These are phyloP conservation scores for Mastomys natalensis DNA, from an alignment of 2,113 vertebrate species.

Conservation along the genomic window DNA sequence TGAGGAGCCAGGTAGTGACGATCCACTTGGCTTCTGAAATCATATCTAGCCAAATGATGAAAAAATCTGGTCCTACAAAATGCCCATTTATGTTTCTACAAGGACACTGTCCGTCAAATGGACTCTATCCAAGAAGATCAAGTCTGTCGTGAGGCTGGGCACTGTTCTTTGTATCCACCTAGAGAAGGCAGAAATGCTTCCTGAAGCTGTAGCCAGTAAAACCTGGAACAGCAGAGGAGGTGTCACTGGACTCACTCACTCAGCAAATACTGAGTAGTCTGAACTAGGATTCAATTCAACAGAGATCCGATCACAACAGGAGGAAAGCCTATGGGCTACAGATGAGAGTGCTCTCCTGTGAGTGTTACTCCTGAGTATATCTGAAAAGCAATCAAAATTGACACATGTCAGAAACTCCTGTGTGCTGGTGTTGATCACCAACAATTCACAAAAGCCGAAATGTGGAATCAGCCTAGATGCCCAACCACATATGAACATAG, in stretches of 20 bases:
- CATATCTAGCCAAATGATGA: background rate
- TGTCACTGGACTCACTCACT: too few species aligned
- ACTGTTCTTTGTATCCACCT: background rate
- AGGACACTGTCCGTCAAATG: background rate
- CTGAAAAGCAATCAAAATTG: background rate
- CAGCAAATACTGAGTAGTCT: background rate
- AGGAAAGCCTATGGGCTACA: background rate
- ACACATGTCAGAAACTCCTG: background rate
- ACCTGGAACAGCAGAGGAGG: accelerated
- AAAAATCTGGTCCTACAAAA: background rate
- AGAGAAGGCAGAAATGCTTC: background rate
- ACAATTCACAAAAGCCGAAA: background rate
- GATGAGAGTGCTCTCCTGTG: background rate
- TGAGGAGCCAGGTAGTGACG: background rate
- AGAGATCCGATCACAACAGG: background rate
- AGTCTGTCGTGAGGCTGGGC: background rate
- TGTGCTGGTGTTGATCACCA: background rate
- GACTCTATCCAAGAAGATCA: background rate
- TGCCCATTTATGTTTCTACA: background rate
- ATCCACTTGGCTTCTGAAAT: background rate
- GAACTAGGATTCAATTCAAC: background rate
- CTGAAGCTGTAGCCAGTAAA: background rate
- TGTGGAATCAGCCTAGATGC: background rate
- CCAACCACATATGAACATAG: background rate
- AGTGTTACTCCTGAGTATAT: background rate